Evolutionary conservation across 2,113 vertebrate genomes (phyloP).

Genomic region (Cephalopholis sonnerati): DNA sequence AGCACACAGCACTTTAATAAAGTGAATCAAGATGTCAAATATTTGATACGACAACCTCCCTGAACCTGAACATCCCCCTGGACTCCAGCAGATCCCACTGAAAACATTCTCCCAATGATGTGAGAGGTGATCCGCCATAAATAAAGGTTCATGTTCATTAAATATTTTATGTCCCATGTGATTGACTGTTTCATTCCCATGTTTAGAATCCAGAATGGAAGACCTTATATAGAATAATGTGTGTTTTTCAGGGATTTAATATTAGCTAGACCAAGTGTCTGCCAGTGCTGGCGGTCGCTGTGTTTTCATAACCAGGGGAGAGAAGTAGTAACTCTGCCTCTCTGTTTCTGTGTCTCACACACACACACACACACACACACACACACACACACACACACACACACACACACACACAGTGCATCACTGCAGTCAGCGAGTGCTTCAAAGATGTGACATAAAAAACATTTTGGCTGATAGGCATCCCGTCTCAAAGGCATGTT

Average conservation of each 20-base stretch:
- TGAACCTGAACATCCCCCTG: conserved; percentile 27
- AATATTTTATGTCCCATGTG: conserved; percentile 47
- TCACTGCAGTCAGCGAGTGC: neutral
- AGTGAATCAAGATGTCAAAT: conserved; percentile 66
- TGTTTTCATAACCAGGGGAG: conserved; percentile 73
- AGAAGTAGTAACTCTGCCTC: conserved; percentile 47
- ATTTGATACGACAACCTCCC: conserved; percentile 60
- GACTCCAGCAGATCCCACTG: conserved; percentile 50
- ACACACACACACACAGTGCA: conserved; percentile 9
- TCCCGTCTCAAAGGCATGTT: conserved; percentile 28
- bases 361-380: conserved; percentile 16
- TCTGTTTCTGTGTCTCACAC: conserved; percentile 23
- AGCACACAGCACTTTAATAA: conserved; percentile 38
- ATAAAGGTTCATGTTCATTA: conserved; percentile 52
- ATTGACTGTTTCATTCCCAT: conserved; percentile 43
- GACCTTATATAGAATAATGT: conserved; percentile 52
- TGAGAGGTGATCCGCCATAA: conserved; percentile 48
- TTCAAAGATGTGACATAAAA: conserved; percentile 46
- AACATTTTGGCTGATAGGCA: conserved; percentile 23
- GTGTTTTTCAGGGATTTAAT: conserved; percentile 67
- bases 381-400: conserved; percentile 41
- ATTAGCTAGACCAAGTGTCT: conserved; percentile 61
- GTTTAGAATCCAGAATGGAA: conserved; percentile 36
- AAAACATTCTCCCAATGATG: conserved; percentile 46
- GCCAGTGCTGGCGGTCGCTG: conserved; percentile 55